Evolutionary conservation across 2,113 vertebrate genomes (phyloP).

Genomic region (Tragulus kanchil): DNA sequence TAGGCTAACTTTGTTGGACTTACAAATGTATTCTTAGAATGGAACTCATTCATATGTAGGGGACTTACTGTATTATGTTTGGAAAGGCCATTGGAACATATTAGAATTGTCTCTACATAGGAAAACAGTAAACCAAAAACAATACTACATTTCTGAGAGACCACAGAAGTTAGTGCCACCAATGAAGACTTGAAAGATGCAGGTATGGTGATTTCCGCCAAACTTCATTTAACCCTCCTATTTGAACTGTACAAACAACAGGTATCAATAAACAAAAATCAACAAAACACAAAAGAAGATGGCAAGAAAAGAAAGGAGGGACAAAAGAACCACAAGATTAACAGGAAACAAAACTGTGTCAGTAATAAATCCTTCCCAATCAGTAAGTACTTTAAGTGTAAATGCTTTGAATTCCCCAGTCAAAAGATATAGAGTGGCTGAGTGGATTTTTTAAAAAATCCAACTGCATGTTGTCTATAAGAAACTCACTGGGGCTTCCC

Average conservation of each 20-base stretch:
- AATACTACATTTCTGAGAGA: not conserved
- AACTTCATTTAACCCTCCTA: not conserved
- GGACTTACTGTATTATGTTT: not conserved
- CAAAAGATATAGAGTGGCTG: not conserved
- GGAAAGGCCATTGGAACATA: not conserved
- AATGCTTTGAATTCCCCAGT: not conserved
- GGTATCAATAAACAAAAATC: not conserved
- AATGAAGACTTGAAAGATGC: not conserved
- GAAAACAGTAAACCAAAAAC: not conserved
- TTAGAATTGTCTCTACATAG: not conserved
- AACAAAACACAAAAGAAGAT: not conserved
- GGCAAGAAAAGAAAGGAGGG: not conserved
- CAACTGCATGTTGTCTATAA: not conserved
- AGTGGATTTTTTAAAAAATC: not conserved
- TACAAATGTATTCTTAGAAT: not conserved
- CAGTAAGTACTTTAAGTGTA: not conserved
- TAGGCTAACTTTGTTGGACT: not conserved
- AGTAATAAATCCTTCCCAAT: not conserved
- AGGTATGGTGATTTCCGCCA: not conserved
- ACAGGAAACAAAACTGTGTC: not conserved
- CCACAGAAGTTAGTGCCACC: not conserved
- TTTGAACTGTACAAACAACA: not conserved
- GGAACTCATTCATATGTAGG: not conserved
- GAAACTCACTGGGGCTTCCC: not conserved
- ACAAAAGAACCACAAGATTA: not conserved